Evolutionary conservation across 2,113 vertebrate genomes (phyloP), one percentile per base, ranked within the genome.

Genomic region (Paramormyrops kingsleyae): DNA sequence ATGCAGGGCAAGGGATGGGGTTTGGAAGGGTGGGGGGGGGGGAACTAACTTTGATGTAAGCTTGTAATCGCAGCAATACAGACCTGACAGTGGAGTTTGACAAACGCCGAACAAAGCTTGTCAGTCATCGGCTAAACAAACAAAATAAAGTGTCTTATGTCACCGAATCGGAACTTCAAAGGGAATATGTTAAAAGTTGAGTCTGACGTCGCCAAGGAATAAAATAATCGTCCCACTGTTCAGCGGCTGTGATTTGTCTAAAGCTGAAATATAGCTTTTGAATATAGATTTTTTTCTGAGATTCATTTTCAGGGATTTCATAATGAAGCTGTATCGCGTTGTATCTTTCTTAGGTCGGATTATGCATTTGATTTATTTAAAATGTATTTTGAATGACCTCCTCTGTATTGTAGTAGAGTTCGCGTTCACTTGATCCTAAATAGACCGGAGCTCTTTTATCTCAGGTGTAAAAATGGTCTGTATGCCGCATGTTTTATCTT

Each of bases 81-180:
- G 92, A 88, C 91, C 91, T 92, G 88, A 92, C 91, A 89, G 91
- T 88, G 88, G 88, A 91, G 90, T 89, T 89, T 89, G 91, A 93
- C 92, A 92, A 92, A 92, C 92, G 91, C 89, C 90, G 91, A 93
- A 91, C 93, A 93, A 92, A 91, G 92, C 91, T 90, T 92, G 92
- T 94, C 93, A 91, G 89, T 91, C 91, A 92, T 86, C 89, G 83
- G 27, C 44, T 84, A 92, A 92, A 92, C 92, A 92, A 92, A 91
- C 91, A 91, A 90, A 90, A 89, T 88, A 90, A 90, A 91, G 89
- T 59, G 87, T 70, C 89, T 87, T 87, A 80, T 49, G 86, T 59
- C 50, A 52, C 90, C 52, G 84, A 91, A 89, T 87, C 52, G 56
- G 21, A 53, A 90, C 92, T 92, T 93, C 92, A 93, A 92, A 93